Evolutionary conservation across 2,888 invertebrate species (phyloP).

Genomic region (Eueremaeus valkanovi): DNA sequence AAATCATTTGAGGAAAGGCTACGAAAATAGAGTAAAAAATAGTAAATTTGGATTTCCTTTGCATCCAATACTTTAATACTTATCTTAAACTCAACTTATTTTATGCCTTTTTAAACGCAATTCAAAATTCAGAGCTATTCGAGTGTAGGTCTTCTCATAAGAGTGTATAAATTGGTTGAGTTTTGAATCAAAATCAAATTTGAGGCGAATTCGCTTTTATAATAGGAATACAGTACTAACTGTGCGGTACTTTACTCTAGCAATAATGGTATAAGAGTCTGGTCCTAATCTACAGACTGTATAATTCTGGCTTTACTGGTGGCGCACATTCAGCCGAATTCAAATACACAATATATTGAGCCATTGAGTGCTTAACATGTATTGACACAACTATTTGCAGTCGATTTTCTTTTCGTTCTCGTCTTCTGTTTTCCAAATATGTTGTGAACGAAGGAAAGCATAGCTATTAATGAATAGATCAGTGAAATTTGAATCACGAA

Average conservation of each 20-base stretch:
- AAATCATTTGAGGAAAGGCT: not conserved
- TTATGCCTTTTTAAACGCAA: not conserved
- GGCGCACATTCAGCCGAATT: no score
- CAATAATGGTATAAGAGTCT: no score
- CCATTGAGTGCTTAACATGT: not conserved
- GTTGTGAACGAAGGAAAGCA: no score
- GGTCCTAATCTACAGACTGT: not conserved
- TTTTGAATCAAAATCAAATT: not conserved
- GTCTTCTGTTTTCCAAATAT: no score
- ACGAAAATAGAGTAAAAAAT: not conserved
- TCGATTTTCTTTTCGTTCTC: not conserved
- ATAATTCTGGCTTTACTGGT: no score
- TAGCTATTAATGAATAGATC: constrained; percentile 13
- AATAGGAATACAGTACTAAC: no score
- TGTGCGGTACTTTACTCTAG: no score
- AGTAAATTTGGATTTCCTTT: not conserved
- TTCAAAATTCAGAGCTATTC: not conserved
- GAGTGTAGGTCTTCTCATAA: not conserved
- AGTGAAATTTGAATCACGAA: constrained; percentile 22
- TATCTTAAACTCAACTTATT: not conserved
- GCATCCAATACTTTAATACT: not conserved
- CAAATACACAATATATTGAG: no score
- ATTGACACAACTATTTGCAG: not conserved
- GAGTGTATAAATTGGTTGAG: not conserved
- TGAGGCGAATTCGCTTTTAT: not conserved